Base-by-base conservation (phyloP, 2,888 invertebrate genomes). In the Cecidostiba fungosa region DNA sequence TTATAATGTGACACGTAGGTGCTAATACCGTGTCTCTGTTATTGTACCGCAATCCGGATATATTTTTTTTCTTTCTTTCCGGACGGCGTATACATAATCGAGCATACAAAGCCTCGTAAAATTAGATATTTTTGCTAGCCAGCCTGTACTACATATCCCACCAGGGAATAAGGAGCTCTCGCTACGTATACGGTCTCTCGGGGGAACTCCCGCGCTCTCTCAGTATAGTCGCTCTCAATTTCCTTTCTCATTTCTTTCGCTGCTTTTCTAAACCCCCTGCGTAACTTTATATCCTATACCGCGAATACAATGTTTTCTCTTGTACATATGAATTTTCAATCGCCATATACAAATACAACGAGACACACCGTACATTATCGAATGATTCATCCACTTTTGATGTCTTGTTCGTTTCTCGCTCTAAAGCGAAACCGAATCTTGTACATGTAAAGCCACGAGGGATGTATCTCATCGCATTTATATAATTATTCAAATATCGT, bases 121-220 rank as follows among this genome's bases (percentile, higher is more conserved):
- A 81, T 77, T 77, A 85, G 76, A 50, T 82, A 62, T 82, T 82
- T 82, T 78, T 43, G n/a, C 47, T 5, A 78, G 72, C 50, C 50
- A 43, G 32, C 62, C 54, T 4, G 66, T 54, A 85, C 43, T 23
- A 19, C 5, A n/a, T 23, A n/a, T 10, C 43, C 43, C 73, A 43
- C 69, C 26, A n/a, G 82, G 85, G 76, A 59, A 70, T 69, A 43
- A 69, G 10, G 59, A 23, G 6, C 54, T 72, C 69, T 8, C 19
- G 54, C n/a, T 8, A 16, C 8, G 4, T n/a, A 26, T 6, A 4
- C 50, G 62, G 3, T 19, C 73, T 73, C 84, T n/a, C 23, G 84
- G 84, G 78, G 47, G 39, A 16, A 16, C 72, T n/a, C 19, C 19
- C 39, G 47, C 47, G 2, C 4, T 14, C 54, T n/a, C n/a, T 1